Evolutionary conservation across 2,113 vertebrate species (phyloP).

Genomic region (Phodopus roborovskii): DNA sequence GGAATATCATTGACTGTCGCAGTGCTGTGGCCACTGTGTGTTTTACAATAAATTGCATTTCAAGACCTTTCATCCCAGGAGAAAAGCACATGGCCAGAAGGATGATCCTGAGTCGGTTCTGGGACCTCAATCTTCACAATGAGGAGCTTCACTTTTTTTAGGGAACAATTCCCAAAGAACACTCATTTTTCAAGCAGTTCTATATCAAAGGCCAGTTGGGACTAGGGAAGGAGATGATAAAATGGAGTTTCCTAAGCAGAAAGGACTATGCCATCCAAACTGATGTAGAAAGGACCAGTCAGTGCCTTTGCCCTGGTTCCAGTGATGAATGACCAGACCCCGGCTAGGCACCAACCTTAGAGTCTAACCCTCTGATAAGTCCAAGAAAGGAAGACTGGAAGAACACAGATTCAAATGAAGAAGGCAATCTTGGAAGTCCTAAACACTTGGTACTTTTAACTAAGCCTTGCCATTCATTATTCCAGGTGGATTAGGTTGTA

Average conservation of each 20-base stretch:
- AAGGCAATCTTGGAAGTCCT: rapidly evolving
- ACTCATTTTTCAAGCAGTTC: constrained; percentile 75
- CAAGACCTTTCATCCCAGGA: constrained; percentile 85
- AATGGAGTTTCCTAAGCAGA: constrained; percentile 14
- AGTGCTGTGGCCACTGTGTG: constrained; percentile 86
- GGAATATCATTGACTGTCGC: constrained; percentile 87
- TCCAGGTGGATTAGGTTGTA: not conserved
- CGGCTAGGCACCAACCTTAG: not conserved
- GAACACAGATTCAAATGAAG: not conserved
- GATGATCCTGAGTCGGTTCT: constrained; percentile 78
- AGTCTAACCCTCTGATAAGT: not conserved
- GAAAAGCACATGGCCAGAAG: constrained; percentile 79
- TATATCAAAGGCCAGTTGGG: constrained; percentile 69
- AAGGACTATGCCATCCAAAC: not conserved
- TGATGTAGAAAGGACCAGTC: not conserved
- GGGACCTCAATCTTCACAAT: constrained; percentile 62
- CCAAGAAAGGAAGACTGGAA: not conserved
- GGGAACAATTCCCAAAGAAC: constrained; percentile 42
- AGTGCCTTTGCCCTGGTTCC: not conserved
- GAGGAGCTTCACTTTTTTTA: constrained; percentile 72
- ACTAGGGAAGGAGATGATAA: constrained; percentile 11
- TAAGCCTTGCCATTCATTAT: not conserved
- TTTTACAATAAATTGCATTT: constrained; percentile 89
- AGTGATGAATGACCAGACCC: not conserved
- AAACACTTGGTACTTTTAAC: not conserved